These are phyloP conservation scores for Sinonovacula constricta DNA, from an alignment of 1,140 invertebrate genomes.

Conservation along the genomic window DNA sequence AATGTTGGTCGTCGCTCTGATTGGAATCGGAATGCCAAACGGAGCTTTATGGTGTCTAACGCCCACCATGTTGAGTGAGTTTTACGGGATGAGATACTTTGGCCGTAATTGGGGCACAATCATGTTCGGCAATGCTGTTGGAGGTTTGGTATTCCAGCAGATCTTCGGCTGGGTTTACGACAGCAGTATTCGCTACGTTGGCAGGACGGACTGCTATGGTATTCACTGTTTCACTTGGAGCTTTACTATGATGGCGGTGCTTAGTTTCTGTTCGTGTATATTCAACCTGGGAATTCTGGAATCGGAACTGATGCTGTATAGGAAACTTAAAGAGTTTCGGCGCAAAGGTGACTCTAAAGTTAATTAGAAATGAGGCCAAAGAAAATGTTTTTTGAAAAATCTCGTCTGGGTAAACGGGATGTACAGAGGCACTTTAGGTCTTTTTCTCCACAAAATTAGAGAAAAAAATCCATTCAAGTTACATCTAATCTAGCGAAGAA, in stretches of 20 bases:
- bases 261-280: constrained; percentile 62
- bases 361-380: too few species aligned
- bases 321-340: too few species aligned
- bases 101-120: constrained; percentile 70
- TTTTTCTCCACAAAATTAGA: too few species aligned
- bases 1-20: constrained; percentile 55
- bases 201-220: constrained; percentile 62
- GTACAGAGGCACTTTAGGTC: too few species aligned
- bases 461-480: too few species aligned
- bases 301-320: constrained; percentile 37
- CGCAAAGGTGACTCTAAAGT: too few species aligned
- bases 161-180: constrained; percentile 67
- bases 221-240: constrained; percentile 65
- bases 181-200: constrained; percentile 47
- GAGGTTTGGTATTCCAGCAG: constrained; percentile 62
- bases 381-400: too few species aligned
- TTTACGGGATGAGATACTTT: constrained; percentile 70
- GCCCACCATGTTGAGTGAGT: constrained; percentile 70
- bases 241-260: constrained; percentile 58
- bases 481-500: too few species aligned
- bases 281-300: constrained; percentile 63
- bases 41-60: constrained; percentile 72
- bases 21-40: constrained; percentile 68
- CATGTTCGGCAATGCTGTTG: constrained; percentile 68
- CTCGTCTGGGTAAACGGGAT: too few species aligned